Evolutionary conservation across 2,113 vertebrate genomes (phyloP).

Genomic region (Canis aureus): DNA sequence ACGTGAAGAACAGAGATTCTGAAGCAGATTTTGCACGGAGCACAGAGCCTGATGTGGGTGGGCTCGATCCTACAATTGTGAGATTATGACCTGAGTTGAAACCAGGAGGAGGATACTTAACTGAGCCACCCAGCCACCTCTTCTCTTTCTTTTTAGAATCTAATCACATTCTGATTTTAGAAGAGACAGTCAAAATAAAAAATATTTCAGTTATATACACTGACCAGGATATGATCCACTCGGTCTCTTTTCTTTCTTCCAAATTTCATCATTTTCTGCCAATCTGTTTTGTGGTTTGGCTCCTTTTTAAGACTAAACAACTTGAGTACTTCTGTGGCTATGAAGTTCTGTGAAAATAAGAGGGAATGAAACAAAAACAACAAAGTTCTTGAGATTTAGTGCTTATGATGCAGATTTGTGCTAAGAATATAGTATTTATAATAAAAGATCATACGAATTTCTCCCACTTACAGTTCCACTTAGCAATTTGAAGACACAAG

Average conservation of each 20-base stretch:
- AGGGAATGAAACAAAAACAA: constrained; percentile 48
- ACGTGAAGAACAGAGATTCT: neutral
- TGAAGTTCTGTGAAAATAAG: constrained; percentile 90
- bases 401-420: neutral
- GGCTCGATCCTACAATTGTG: neutral
- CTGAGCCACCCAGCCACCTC: neutral
- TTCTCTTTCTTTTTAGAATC: neutral
- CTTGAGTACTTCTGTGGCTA: constrained; percentile 94
- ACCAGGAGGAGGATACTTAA: neutral
- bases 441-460: constrained; percentile 36
- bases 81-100: neutral
- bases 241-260: constrained; percentile 97
- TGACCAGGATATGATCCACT: constrained; percentile 98
- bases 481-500: constrained; percentile 52
- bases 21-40: neutral
- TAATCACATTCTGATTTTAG: constrained; percentile 42
- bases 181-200: constrained; percentile 48
- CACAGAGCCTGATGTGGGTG: neutral
- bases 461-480: constrained; percentile 23
- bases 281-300: constrained; percentile 95
- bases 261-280: constrained; percentile 99
- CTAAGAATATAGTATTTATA: constrained; percentile 20
- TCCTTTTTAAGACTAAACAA: constrained; percentile 94
- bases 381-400: neutral
- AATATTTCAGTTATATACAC: constrained; percentile 57